These are phyloP conservation scores for Zele albiditarsus DNA, from an alignment of 2,888 invertebrate genomes.

Conservation along the genomic window DNA sequence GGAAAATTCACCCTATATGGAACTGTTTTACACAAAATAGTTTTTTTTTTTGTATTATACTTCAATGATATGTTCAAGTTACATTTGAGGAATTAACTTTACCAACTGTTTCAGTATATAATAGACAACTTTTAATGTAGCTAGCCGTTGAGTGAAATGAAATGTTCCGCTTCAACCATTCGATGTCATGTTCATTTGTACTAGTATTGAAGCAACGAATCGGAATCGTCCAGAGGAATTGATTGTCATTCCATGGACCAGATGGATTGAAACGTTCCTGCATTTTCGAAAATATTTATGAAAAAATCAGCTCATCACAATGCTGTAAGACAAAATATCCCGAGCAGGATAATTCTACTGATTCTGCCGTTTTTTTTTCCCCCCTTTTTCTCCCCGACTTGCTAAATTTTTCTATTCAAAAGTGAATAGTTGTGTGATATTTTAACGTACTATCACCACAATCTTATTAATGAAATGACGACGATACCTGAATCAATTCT, in stretches of 20 bases:
- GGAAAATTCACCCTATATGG: slow-evolving; percentile 86
- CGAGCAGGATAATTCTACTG: too few relatives aligned
- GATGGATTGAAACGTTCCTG: slow-evolving; percentile 28
- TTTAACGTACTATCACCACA: too few relatives aligned
- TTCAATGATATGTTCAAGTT: not conserved
- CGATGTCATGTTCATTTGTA: not conserved
- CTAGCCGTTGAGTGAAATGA: not conserved
- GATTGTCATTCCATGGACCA: not conserved
- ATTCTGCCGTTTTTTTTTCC: too few relatives aligned
- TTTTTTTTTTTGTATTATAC: not conserved
- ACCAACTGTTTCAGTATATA: slow-evolving; percentile 18
- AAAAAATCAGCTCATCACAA: too few relatives aligned
- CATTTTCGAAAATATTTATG: not conserved
- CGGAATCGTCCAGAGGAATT: slow-evolving; percentile 16
- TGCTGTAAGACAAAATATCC: too few relatives aligned
- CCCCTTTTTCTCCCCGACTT: too few relatives aligned
- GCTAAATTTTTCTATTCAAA: too few relatives aligned
- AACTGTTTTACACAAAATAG: not conserved
- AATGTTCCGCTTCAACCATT: slow-evolving; percentile 24
- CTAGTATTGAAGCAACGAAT: slow-evolving; percentile 16
- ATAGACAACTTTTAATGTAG: slow-evolving; percentile 13
- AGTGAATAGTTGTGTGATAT: too few relatives aligned
- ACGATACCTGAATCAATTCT: slow-evolving; percentile 16
- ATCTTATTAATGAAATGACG: not conserved
- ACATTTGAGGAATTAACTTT: not conserved